phyloP scores from a whole-genome alignment of 1,140 invertebrate species.

The Sitobion miscanthi region DNA sequence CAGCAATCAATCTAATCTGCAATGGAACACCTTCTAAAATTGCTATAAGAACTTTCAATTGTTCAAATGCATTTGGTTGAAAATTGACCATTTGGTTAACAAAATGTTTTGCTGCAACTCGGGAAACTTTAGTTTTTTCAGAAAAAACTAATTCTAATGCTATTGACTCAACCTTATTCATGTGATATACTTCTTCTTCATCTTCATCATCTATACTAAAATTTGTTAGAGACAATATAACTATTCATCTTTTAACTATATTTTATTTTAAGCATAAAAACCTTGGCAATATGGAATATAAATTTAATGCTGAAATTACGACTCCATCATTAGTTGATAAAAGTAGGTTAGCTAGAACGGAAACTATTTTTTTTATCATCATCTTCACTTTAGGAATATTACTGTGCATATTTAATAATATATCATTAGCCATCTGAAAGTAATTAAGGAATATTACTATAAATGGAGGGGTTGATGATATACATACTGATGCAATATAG shows the following conservation, averaged over 20 bases:
- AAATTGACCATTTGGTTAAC: not conserved
- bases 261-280: not conserved
- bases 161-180: conserved; percentile 31
- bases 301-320: conserved; percentile 20
- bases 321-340: conserved; percentile 37
- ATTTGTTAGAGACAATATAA: not conserved
- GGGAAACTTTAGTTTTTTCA: conserved; percentile 35
- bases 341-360: conserved; percentile 7
- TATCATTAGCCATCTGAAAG: not conserved
- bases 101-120: conserved; percentile 31
- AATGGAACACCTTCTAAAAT: not conserved
- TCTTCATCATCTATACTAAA: not conserved
- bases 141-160: conserved; percentile 50
- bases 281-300: conserved; percentile 21
- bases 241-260: not conserved
- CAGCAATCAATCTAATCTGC: not conserved
- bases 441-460: not conserved
- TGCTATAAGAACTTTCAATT: not conserved
- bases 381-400: not conserved
- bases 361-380: conserved; percentile 13
- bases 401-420: not conserved
- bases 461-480: not conserved
- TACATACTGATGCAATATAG: not conserved
- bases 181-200: not conserved
- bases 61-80: not conserved